Percentiles rank a stretch among this genome's conserved stretches.
phyloP scores from a whole-genome alignment of 2,113 vertebrate species.

The Melanerpes formicivorus region DNA sequence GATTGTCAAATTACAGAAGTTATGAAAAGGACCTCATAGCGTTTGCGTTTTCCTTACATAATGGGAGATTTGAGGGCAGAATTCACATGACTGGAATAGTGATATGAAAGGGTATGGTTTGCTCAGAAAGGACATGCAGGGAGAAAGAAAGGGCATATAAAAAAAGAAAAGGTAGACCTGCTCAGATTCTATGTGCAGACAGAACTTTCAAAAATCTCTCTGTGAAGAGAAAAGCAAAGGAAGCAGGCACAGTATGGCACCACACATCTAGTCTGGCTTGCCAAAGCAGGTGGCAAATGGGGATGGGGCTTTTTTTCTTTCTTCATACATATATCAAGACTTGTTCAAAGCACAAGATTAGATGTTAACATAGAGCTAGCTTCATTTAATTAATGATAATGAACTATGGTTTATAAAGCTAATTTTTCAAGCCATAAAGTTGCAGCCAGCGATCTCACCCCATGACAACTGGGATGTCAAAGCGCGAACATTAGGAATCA shows the following conservation, averaged over 20 bases:
- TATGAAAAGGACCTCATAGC: neutral
- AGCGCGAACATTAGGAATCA: neutral
- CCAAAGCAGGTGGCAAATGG: neutral
- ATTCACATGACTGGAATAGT: neutral
- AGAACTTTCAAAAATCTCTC: neutral
- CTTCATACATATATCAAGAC: neutral
- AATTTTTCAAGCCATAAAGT: neutral
- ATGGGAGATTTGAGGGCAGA: neutral
- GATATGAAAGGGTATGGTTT: neutral
- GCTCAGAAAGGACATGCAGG: neutral
- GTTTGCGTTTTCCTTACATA: neutral
- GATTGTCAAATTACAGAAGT: neutral
- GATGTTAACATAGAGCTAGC: neutral
- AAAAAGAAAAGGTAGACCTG: neutral
- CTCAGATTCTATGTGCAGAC: neutral
- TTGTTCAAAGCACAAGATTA: neutral
- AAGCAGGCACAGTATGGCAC: neutral
- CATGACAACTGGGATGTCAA: neutral
- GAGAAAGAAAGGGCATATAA: neutral
- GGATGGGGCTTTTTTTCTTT: neutral
- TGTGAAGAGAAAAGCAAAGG: neutral
- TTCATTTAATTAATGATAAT: neutral
- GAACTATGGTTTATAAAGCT: neutral
- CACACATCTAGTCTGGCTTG: accelerated
- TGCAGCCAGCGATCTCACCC: neutral